Evolutionary conservation across 2,113 vertebrate genomes (phyloP).

Genomic region (Clarias macrocephalus): DNA sequence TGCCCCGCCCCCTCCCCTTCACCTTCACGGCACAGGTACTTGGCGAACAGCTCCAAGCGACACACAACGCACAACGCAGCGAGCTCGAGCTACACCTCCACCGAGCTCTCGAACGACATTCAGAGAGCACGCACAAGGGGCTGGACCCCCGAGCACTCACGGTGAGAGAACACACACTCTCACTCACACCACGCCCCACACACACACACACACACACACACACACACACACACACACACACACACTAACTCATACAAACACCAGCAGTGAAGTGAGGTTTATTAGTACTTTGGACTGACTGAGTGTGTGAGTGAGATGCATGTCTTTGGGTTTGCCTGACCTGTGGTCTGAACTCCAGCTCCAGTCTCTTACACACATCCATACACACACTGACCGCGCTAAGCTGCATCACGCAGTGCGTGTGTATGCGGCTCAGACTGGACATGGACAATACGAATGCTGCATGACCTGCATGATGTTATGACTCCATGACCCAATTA

Average conservation of each 20-base stretch:
- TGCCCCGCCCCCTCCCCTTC: slow-evolving; percentile 32
- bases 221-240: not conserved
- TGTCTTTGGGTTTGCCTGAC: slow-evolving; percentile 27
- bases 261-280: not conserved
- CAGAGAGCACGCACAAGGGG: slow-evolving; percentile 93
- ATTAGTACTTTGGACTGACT: not conserved
- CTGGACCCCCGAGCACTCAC: slow-evolving; percentile 88
- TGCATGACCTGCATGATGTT: slow-evolving; percentile 42
- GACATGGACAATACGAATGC: not conserved
- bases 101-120: slow-evolving; percentile 91
- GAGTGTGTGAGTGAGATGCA: slow-evolving; percentile 21
- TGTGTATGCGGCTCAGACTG: not conserved
- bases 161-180: slow-evolving; percentile 80
- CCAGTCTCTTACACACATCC: not conserved
- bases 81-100: slow-evolving; percentile 84
- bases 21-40: slow-evolving; percentile 84
- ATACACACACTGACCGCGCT: not conserved
- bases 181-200: not conserved
- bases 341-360: slow-evolving; percentile 3
- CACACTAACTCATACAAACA: slow-evolving; percentile 5
- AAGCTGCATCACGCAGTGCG: not conserved
- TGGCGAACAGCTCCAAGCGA: slow-evolving; percentile 99
- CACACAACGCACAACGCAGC: slow-evolving; percentile 91
- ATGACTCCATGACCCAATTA: not conserved
- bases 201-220: not conserved